A percentile compares a stretch with the other conserved stretches of the same genome.
Evolutionary conservation across 2,797 vertebrate genomes (phyloP).

Genomic region (Diplodus puntazzo): DNA sequence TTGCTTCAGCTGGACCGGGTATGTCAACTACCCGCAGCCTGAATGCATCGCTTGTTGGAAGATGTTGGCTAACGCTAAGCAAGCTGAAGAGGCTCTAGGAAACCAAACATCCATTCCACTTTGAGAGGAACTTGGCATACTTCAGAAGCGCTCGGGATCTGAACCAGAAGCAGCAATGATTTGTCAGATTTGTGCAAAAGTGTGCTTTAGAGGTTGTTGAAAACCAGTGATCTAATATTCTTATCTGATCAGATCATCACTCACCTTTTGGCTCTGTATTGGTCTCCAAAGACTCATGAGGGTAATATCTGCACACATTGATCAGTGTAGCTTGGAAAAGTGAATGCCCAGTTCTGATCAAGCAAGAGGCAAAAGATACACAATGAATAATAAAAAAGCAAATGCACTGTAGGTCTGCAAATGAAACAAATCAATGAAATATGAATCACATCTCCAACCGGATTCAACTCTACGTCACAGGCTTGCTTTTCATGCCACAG

Average conservation of each 20-base stretch:
- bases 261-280: not conserved
- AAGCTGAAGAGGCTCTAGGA: too few relatives aligned
- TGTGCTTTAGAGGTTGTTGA: too few relatives aligned
- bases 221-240: not conserved
- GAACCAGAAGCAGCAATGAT: too few relatives aligned
- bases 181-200: too few relatives aligned
- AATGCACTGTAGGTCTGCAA: not conserved
- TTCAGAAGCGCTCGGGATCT: too few relatives aligned
- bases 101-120: too few relatives aligned
- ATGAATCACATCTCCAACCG: not conserved
- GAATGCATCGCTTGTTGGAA: too few relatives aligned
- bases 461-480: not conserved
- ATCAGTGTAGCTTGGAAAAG: constrained; percentile 3
- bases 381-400: not conserved
- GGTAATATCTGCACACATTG: not conserved
- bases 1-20: too few relatives aligned
- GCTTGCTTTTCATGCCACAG: too few relatives aligned
- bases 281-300: not conserved
- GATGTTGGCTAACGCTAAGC: too few relatives aligned
- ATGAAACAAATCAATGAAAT: not conserved
- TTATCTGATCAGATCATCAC: not conserved
- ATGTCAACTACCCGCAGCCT: too few relatives aligned
- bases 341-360: not conserved
- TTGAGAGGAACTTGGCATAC: too few relatives aligned
- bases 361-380: not conserved